Base-by-base conservation (phyloP, 1,140 invertebrate species). In the Littorina saxatilis region DNA sequence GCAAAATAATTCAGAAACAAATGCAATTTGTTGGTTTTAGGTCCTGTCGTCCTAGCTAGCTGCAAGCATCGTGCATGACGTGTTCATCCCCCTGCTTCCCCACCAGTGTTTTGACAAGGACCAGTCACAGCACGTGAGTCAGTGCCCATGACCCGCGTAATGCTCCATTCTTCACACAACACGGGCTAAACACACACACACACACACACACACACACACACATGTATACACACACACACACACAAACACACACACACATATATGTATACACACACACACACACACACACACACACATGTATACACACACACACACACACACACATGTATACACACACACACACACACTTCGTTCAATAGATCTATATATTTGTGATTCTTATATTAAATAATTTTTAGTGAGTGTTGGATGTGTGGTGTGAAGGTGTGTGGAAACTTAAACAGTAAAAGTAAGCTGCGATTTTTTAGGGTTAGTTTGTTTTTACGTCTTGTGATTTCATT, bases 261-360 rank as follows among this genome's bases (percentile, higher is more conserved):
- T 40, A 43, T 40, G 47, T 40, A 74, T 40, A 74, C 72, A 74
- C 72, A 74, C 72, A 74, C 72, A 74, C 72, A 74, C 72, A 74
- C 72, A 74, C 72, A 74, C 72, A 47, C 72, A 74, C 72, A 74
- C 63, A 68, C 63, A 68, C 63, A 68, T 32, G 35, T 32, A 68
- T 32, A 68, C 63, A 68, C 63, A 68, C 63, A 68, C 63, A 68
- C 63, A 68, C 63, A 68, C 63, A 35, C 63, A 68, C 63, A 35
- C 63, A 68, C 63, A 35, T 32, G 35, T 32, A 35, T 32, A 68
- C 63, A 35, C 63, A 68, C 63, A 35, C 29, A 63, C 58, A 63
- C 58, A 63, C 58, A 63, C 58, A 63, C 58, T 15, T 63, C 58
- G 7, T 13, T 29, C 27, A 63, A 50, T 50, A 20, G 9, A 50